These are phyloP conservation scores for Pangasius krempfi DNA, from an alignment of 2,797 vertebrate genomes.

Conservation along the genomic window DNA sequence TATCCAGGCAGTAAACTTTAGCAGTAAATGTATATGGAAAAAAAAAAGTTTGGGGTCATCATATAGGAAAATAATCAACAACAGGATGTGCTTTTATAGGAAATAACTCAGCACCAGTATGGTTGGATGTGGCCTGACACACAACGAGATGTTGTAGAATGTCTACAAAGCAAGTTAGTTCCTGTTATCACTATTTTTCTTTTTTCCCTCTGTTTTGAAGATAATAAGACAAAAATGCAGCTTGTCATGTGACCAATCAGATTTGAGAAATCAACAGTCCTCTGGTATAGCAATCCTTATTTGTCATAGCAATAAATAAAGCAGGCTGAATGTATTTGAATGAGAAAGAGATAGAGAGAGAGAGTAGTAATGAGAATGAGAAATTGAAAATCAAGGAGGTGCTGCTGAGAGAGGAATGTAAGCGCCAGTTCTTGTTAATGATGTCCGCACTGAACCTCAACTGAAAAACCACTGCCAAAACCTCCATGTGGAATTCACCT, in stretches of 20 bases:
- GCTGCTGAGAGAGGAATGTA: neutral
- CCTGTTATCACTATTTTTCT: no score
- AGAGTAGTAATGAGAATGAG: neutral
- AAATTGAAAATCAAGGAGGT: neutral
- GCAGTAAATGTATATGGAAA: no score
- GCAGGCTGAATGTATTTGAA: neutral
- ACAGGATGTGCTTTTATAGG: neutral
- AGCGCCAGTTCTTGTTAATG: neutral
- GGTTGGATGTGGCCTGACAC: neutral
- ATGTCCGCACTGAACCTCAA: slow-evolving; percentile 16
- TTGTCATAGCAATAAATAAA: neutral
- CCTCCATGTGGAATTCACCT: slow-evolving; percentile 23
- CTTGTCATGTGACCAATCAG: neutral
- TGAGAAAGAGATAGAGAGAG: neutral
- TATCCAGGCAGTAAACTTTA: neutral
- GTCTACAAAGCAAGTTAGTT: neutral
- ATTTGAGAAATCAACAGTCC: neutral
- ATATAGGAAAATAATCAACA: no score
- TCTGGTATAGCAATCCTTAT: neutral
- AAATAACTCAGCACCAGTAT: neutral
- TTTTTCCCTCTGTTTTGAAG: neutral
- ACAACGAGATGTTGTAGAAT: neutral
- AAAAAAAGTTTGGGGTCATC: neutral
- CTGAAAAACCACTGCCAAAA: neutral
- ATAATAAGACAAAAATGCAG: neutral